Base-by-base conservation (phyloP, 2,797 vertebrate species). In the Stomatorhinus walkeri region DNA sequence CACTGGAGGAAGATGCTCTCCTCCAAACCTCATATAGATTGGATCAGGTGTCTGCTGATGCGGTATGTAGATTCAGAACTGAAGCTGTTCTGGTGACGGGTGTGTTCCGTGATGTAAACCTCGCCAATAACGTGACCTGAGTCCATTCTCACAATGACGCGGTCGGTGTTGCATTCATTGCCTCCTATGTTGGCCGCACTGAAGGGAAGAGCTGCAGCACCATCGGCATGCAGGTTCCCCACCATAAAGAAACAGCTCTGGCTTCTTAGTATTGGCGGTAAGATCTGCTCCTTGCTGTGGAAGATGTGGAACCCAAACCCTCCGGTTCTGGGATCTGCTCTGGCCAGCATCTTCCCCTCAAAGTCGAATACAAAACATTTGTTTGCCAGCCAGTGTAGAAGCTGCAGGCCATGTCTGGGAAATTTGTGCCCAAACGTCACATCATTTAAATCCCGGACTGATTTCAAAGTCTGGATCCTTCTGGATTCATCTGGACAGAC, bases 51-150 rank as follows among this genome's bases (percentile, higher is more conserved):
- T 1, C 4, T 88, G 76, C 88, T 88, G 28, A 88, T 36, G 76
- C 51, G 36, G 22, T 88, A 88, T 12, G 88, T 88, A 22, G 19
- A 43, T 19, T 83, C 52, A 1, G 51, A 36, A 8, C 72, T 56
- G 76, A 88, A 88, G 3, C 52, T 81, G 3, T 43, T 46, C 5
- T 0, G 10, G 1, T 61, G n/a, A 43, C 52, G 52, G 7, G 51
- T 46, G 52, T 88, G 88, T 40, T 88, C 76, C 24, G 88, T 88
- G 76, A 88, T 84, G 88, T 88, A 88, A 52, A 88, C 88, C 3
- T 43, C 2, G 0, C 76, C 36, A n/a, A 88, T 59, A 36, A 46
- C 32, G 9, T 16, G 19, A 24, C 5, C 76, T 0, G 52, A 24
- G 88, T 88, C 49, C 88, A 88, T 19, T 5, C 52, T 19, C 88